phyloP scores from a whole-genome alignment of 92 coral and sea anemone species.

The Ricordea florida region DNA sequence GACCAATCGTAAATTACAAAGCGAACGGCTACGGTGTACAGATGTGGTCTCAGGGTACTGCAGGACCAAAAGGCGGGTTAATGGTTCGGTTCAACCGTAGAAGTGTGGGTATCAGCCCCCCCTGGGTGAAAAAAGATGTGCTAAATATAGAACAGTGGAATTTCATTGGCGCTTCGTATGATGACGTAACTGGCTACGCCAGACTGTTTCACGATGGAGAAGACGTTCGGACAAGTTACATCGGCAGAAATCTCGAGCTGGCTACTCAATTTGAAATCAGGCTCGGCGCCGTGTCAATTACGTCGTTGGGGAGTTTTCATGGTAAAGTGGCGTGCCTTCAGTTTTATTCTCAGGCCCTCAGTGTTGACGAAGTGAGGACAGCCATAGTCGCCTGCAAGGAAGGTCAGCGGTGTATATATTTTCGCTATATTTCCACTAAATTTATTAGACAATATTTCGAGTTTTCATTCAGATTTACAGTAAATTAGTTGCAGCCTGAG shows the following conservation, averaged over 20 bases:
- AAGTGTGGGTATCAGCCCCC: neutral
- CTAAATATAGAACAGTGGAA: conserved; percentile 58
- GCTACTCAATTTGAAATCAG: conserved; percentile 66
- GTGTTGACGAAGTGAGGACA: conserved; percentile 38
- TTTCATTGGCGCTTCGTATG: conserved; percentile 67
- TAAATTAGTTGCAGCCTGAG: too few species aligned
- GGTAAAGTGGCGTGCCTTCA: conserved; percentile 69
- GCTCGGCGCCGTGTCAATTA: conserved; percentile 48
- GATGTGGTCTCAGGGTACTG: conserved; percentile 38
- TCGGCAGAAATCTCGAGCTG: conserved; percentile 31
- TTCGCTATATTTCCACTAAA: neutral
- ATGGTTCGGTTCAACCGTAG: conserved; percentile 54
- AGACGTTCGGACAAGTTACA: conserved; percentile 6
- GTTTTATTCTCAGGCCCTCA: conserved; percentile 59
- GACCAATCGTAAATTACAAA: conserved; percentile 67
- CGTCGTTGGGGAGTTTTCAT: conserved; percentile 24
- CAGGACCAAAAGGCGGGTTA: conserved; percentile 11
- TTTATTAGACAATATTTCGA: neutral
- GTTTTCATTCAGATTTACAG: neutral
- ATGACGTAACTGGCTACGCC: conserved; percentile 54
- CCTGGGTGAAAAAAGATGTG: conserved; percentile 8
- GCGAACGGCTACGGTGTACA: conserved; percentile 62
- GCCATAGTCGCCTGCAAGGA: conserved; percentile 54
- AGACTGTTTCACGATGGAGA: conserved; percentile 61
- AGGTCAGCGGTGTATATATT: conserved; percentile 25